Base-by-base conservation (phyloP, 2,113 vertebrate genomes). In the Actenoides hombroni region DNA sequence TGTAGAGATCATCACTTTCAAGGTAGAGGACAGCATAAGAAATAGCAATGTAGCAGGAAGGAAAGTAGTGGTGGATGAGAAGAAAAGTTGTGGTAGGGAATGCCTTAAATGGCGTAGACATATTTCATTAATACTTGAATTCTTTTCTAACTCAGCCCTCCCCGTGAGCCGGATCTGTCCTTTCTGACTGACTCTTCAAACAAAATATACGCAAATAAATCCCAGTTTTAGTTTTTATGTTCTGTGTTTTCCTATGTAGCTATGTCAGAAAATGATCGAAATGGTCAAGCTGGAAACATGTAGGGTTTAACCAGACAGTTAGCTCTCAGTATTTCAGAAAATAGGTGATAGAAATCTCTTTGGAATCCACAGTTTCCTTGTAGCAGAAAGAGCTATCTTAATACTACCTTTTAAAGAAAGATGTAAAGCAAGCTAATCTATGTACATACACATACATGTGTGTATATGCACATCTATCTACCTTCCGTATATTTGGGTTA, bases 91-190 rank as follows among this genome's bases (percentile, higher is more conserved):
- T 11, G 33, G 11, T 9, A 79, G 21, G 9, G 5, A 83, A 64
- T 14, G 21, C 16, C 29, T 84, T 83, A 60, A 70, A 21, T 17
- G 16, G 17, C 35, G 5, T 3, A 70, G 46, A 56, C 16, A 40
- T 19, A 21, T 8, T 61, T 73, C 11, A 85, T 20, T 83, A 60
- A 67, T 18, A 44, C 56, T 23, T 59, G 7, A 81, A 75, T 63
- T 44, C 0, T 25, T 88, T 74, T 68, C 25, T 74, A 33, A 40
- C 16, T 26, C 28, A 77, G 23, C 6, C 28, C 8, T 90, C 16
- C 28, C 39, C 0, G 0, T 14, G 13, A 79, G 29, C 28, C 91
- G 42, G 21, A 57, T 31, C 37, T 0, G 1, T 74, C 26, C n/a
- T 61, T 73, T 70, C 67, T 60, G 6, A 33, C 0, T 6, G 28